phyloP scores from a whole-genome alignment of 2,113 vertebrate genomes.

The Nymphicus hollandicus region DNA sequence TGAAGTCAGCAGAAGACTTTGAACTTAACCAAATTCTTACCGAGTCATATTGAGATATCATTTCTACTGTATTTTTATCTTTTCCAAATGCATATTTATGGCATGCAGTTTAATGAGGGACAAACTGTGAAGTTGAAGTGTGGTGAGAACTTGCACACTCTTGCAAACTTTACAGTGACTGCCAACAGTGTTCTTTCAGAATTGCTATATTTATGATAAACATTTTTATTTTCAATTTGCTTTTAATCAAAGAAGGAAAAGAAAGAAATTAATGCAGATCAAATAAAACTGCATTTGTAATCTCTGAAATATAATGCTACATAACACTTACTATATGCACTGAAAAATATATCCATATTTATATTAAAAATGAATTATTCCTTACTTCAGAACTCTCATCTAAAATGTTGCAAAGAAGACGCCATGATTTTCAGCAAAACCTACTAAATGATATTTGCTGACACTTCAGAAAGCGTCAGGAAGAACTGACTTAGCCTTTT shows the following conservation, averaged over 20 bases:
- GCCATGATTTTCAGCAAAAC: neutral
- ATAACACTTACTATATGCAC: neutral
- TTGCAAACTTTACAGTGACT: neutral
- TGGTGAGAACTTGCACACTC: neutral
- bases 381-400: neutral
- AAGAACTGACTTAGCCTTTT: neutral
- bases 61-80: neutral
- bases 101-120: neutral
- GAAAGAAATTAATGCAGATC: neutral
- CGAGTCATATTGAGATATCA: fast-evolving
- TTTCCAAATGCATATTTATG: neutral
- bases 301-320: neutral
- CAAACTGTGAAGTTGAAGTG: fast-evolving
- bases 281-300: neutral
- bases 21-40: neutral
- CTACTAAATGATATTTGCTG: neutral
- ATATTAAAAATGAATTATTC: neutral
- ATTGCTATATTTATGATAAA: neutral
- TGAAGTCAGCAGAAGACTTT: neutral
- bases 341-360: neutral
- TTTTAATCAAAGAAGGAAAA: neutral
- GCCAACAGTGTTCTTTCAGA: neutral
- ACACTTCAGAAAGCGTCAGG: neutral
- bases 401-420: neutral
- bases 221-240: neutral